A percentile compares a stretch with the other conserved stretches of the same genome.
Evolutionary conservation across 2,113 vertebrate species (phyloP).

Genomic region (Menura novaehollandiae): DNA sequence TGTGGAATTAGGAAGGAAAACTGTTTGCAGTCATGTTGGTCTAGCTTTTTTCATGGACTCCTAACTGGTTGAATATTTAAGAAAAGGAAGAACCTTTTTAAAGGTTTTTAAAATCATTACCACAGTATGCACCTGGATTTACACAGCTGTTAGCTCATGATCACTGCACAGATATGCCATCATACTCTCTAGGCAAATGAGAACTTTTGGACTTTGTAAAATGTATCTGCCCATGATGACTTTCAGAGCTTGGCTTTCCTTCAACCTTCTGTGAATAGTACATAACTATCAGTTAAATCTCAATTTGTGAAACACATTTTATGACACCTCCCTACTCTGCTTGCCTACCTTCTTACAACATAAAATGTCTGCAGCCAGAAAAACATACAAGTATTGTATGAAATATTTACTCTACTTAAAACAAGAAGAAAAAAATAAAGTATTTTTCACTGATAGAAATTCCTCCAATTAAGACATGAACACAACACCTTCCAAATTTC

Average conservation of each 20-base stretch:
- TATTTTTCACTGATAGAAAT: background rate
- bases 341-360: background rate
- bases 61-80: background rate
- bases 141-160: background rate
- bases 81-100: background rate
- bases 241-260: background rate
- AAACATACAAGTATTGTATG: background rate
- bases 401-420: background rate
- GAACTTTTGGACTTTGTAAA: background rate
- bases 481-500: background rate
- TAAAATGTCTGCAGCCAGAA: background rate
- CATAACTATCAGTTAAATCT: background rate
- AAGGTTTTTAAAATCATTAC: background rate
- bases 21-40: background rate
- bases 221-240: background rate
- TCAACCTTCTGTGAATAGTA: background rate
- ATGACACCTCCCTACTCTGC: background rate
- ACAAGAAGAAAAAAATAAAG: background rate
- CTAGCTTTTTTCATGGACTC: background rate
- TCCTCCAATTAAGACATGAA: background rate
- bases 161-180: background rate
- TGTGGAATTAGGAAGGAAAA: background rate
- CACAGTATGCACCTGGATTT: background rate
- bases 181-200: background rate
- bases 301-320: background rate